Conservation (phyloP, 92 coral and sea anemone species). For the Parazoanthus swiftii region DNA sequence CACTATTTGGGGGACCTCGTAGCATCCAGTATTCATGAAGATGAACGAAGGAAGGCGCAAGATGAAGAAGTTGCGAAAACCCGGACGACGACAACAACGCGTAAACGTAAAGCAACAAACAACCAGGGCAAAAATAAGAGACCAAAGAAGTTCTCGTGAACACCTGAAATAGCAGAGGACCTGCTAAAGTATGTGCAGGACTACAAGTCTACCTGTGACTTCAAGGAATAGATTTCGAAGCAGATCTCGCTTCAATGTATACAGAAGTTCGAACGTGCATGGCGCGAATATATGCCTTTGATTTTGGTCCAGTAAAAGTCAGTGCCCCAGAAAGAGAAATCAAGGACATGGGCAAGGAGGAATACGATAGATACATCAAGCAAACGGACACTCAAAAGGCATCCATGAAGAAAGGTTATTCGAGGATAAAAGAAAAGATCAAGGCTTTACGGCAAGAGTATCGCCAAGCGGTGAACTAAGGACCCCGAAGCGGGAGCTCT, state of each 20-base stretch:
- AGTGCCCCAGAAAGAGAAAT: constrained; percentile 36
- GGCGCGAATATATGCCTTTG: constrained; percentile 35
- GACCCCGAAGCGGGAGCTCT: constrained; percentile 36
- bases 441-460: constrained; percentile 49
- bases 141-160: no score
- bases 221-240: constrained; percentile 56
- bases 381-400: constrained; percentile 39
- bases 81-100: no score
- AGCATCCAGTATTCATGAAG: no score
- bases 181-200: no score
- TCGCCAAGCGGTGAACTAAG: constrained; percentile 30
- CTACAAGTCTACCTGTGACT: no score
- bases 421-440: constrained; percentile 49
- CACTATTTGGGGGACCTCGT: no score
- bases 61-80: no score
- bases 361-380: constrained; percentile 40
- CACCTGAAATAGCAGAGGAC: no score
- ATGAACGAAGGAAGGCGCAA: no score
- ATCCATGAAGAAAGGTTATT: constrained; percentile 32
- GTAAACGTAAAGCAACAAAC: no score
- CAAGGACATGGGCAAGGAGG: constrained; percentile 43
- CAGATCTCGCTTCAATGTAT: constrained; percentile 38
- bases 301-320: constrained; percentile 46
- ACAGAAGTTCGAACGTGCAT: constrained; percentile 42
- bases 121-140: no score